Base-by-base conservation (phyloP, 2,888 invertebrate species). In the Lasioglossum oenotherae region DNA sequence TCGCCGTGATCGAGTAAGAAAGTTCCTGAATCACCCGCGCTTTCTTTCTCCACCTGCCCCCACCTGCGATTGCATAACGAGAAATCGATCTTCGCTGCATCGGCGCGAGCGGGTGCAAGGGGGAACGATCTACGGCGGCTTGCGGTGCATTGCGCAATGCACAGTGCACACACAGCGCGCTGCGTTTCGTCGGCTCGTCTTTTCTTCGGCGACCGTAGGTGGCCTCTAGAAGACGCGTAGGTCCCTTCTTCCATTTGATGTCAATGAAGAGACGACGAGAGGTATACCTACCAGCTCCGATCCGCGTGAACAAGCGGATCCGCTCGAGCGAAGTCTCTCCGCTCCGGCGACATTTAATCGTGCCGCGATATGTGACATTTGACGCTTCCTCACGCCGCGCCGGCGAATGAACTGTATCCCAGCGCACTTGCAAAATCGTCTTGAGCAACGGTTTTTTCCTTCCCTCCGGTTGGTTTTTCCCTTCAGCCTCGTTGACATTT, bases 1-100 rank as follows among this genome's bases (percentile, higher is more conserved):
- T 44, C 57, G 19, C n/a, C 71, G 49, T 75, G 69, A 74, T 81
- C 81, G 79, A 75, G 74, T 67, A 84, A 85, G 91, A 90, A 91
- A 90, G 90, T 91, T 84, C 75, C 74, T 76, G 82, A 85, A 81
- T 35, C 49, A 57, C 71, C 67, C 64, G 60, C 41, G 81, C 87
- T 89, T 83, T 88, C 84, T 81, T 86, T 72, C 81, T 35, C 6
- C 64, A 64, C 74, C 41, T 23, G 19, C 53, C 41, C 12, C 71
- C 74, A 46, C 49, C 35, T 16, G 4, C 64, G 76, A 83, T 90
- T 90, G 83, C 86, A 35, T 82, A 90, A 90, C 77, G 74, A 82
- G 91, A 90, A 90, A 90, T 89, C 87, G 89, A 89, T 90, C 91
- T 83, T 86, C 86, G 86, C 72, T 84, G 87, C 74, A 78, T 82